Evolutionary conservation across 2,797 vertebrate genomes (phyloP).

Genomic region (Anguilla megastoma): DNA sequence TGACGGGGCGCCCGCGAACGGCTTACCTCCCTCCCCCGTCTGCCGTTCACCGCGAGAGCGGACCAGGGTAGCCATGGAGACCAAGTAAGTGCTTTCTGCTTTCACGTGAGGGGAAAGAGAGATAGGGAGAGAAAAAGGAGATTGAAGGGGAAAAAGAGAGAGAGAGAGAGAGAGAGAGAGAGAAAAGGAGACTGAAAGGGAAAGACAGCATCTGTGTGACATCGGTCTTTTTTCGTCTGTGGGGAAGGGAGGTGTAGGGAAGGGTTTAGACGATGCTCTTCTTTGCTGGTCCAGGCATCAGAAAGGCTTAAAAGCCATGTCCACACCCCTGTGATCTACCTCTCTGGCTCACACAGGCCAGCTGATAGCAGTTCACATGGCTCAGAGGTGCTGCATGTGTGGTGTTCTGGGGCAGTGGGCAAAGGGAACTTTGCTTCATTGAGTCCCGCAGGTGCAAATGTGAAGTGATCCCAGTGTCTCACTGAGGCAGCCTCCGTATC

Average conservation of each 20-base stretch:
- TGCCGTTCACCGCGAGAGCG: conserved; percentile 15
- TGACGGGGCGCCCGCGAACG: conserved; percentile 45
- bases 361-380: neutral
- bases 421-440: conserved; percentile 9
- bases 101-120: neutral
- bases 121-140: neutral
- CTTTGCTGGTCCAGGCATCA: neutral
- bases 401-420: neutral
- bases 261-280: neutral
- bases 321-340: neutral
- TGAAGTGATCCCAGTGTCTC: neutral
- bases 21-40: neutral
- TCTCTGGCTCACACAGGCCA: neutral
- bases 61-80: conserved; percentile 58
- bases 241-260: neutral
- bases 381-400: neutral
- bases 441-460: conserved; percentile 4
- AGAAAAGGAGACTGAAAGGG: neutral
- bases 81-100: conserved; percentile 53
- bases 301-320: neutral
- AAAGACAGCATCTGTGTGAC: neutral
- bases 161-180: neutral
- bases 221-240: neutral
- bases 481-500: neutral
- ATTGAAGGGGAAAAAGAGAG: neutral